Evolutionary conservation across 2,888 invertebrate genomes (phyloP).

Genomic region (Ochropleura leucogaster): DNA sequence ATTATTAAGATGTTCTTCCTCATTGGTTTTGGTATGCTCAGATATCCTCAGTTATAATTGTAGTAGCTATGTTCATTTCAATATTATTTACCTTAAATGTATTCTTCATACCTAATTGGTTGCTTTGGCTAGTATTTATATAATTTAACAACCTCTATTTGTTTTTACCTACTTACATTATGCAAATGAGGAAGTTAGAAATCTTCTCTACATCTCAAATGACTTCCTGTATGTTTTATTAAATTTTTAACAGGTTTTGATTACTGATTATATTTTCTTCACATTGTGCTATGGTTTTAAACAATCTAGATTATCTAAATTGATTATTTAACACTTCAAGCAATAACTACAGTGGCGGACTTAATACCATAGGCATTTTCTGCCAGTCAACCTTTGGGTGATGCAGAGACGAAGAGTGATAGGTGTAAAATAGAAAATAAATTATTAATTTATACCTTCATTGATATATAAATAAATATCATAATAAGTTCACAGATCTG

Average conservation of each 20-base stretch:
- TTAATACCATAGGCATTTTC: too few relatives aligned
- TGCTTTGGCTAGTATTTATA: neutral
- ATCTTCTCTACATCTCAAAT: constrained; percentile 8
- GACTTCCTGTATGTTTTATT: neutral
- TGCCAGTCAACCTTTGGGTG: too few relatives aligned
- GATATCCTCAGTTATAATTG: constrained; percentile 14
- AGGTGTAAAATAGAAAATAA: too few relatives aligned
- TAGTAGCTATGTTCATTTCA: neutral
- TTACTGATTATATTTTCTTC: neutral
- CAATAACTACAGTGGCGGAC: too few relatives aligned
- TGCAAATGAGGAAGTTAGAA: constrained; percentile 12
- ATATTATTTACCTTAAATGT: constrained; percentile 11
- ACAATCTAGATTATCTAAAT: too few relatives aligned
- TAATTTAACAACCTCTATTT: neutral
- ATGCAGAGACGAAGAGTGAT: too few relatives aligned
- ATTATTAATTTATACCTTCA: too few relatives aligned
- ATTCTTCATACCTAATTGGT: neutral
- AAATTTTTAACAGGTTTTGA: neutral
- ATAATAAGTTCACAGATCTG: too few relatives aligned
- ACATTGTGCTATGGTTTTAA: neutral
- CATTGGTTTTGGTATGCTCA: neutral
- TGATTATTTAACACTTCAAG: too few relatives aligned
- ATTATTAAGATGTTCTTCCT: neutral
- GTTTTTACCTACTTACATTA: constrained; percentile 1
- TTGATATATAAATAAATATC: too few relatives aligned